Evolutionary conservation across 1,140 invertebrate genomes (phyloP).

Genomic region (Scaptomyza hsui): DNA sequence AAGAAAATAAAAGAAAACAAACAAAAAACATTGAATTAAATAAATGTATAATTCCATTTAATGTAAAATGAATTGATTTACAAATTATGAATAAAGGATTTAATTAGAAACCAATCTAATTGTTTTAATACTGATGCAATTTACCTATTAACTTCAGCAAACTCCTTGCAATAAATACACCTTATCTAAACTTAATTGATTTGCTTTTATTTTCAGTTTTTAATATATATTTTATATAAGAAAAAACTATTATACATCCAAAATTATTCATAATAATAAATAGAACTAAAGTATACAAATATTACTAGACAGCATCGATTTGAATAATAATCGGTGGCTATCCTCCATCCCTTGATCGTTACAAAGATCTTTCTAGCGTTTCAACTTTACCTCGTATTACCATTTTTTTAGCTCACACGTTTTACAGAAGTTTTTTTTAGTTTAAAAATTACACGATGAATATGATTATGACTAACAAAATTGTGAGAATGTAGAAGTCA

Average conservation of each 20-base stretch:
- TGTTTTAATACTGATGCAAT: too few relatives aligned
- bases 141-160: not conserved
- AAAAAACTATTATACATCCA: constrained; percentile 81
- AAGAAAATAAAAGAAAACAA: constrained; percentile 38
- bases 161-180: not conserved
- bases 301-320: constrained; percentile 71
- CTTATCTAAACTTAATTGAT: constrained; percentile 74
- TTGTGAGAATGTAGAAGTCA: constrained; percentile 79
- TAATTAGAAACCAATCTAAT: constrained; percentile 53
- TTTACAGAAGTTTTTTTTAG: constrained; percentile 54
- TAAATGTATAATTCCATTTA: constrained; percentile 75
- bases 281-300: constrained; percentile 82
- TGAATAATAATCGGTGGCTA: constrained; percentile 38
- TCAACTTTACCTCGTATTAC: constrained; percentile 20
- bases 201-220: constrained; percentile 75
- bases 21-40: constrained; percentile 35
- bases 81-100: constrained; percentile 73
- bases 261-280: constrained; percentile 83
- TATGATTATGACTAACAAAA: constrained; percentile 76
- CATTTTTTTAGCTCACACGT: constrained; percentile 48
- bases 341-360: constrained; percentile 6
- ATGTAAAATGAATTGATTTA: constrained; percentile 76
- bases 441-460: constrained; percentile 75
- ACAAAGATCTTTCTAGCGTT: constrained; percentile 23
- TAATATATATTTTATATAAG: constrained; percentile 67